These are phyloP conservation scores for Agrypnia vestita DNA, from an alignment of 1,140 invertebrate genomes.

Conservation along the genomic window DNA sequence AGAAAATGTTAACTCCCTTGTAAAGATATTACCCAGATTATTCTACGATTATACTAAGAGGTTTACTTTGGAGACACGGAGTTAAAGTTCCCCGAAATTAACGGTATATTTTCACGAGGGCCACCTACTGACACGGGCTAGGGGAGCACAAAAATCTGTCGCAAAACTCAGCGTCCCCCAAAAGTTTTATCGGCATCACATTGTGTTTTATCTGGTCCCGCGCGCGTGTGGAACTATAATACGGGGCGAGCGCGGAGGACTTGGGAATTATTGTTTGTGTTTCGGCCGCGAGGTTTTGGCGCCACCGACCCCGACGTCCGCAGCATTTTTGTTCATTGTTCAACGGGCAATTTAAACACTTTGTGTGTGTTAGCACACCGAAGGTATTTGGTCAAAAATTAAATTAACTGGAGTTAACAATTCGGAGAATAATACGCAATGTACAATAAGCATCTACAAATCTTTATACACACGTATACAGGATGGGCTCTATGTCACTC, in stretches of 20 bases:
- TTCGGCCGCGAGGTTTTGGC: constrained; percentile 30
- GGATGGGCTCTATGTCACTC: too few relatives aligned
- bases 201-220: constrained; percentile 42
- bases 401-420: not conserved
- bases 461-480: too few relatives aligned
- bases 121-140: not conserved
- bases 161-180: constrained; percentile 9
- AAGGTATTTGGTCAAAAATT: not conserved
- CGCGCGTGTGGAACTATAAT: constrained; percentile 25
- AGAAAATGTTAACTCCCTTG: too few relatives aligned
- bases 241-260: constrained; percentile 29
- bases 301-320: constrained; percentile 14
- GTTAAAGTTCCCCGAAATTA: constrained; percentile 35
- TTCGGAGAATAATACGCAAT: too few relatives aligned
- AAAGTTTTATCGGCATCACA: constrained; percentile 44
- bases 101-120: constrained; percentile 27
- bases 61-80: constrained; percentile 30
- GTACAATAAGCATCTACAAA: too few relatives aligned
- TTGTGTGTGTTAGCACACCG: not conserved
- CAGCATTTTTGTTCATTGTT: not conserved
- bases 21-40: too few relatives aligned
- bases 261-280: constrained; percentile 44
- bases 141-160: constrained; percentile 22
- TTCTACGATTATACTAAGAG: not conserved
- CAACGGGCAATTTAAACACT: too few relatives aligned